Conservation (phyloP, 2,797 vertebrate genomes). For the Manis pentadactyla region DNA sequence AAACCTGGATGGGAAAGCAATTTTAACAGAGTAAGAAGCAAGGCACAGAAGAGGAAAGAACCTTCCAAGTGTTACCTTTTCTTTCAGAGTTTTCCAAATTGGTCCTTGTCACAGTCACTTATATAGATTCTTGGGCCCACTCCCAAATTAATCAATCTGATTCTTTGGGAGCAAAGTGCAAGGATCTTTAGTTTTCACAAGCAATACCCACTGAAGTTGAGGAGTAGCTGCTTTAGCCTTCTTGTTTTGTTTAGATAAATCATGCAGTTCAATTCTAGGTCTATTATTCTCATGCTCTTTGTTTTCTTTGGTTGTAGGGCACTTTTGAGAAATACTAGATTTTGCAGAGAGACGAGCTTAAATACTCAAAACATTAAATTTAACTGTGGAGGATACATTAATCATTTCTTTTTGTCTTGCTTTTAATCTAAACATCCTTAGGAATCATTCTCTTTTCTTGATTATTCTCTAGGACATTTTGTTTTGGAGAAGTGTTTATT, state of each 20-base stretch:
- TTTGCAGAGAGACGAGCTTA: background rate
- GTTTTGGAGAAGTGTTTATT: background rate
- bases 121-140: background rate
- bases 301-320: background rate
- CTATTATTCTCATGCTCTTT: background rate
- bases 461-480: background rate
- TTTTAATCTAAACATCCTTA: background rate
- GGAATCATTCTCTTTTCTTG: background rate
- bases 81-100: background rate
- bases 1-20: background rate
- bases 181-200: background rate
- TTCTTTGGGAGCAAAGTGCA: background rate
- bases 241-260: constrained; percentile 10
- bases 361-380: background rate
- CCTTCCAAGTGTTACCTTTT: background rate
- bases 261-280: background rate
- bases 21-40: background rate
- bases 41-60: background rate
- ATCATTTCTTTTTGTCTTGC: background rate
- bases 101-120: background rate
- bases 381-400: background rate
- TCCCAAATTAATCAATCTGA: background rate
- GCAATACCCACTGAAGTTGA: background rate
- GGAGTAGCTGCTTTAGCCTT: background rate
- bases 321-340: background rate